Evolutionary conservation across 2,888 invertebrate genomes (phyloP).

Genomic region (Pseudococcus longispinus): DNA sequence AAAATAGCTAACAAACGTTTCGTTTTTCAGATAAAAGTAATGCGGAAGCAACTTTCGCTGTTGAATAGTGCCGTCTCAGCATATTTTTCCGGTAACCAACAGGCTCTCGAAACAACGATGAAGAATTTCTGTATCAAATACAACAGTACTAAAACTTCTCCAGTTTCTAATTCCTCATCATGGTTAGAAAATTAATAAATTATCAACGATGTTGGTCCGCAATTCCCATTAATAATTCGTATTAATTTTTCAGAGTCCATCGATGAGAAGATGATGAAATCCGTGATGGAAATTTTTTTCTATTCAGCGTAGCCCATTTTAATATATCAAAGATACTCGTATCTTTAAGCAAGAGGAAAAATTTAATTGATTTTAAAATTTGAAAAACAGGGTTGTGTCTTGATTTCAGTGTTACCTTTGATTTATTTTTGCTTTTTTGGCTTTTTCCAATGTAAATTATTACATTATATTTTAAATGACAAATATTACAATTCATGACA

Average conservation of each 20-base stretch:
- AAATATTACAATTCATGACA: not conserved
- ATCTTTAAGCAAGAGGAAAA: not conserved
- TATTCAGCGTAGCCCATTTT: not conserved
- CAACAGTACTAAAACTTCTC: slow-evolving; percentile 76
- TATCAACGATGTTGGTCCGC: not conserved
- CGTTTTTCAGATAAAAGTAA: slow-evolving; percentile 87
- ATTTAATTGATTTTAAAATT: not conserved
- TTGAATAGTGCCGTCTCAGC: slow-evolving; percentile 97
- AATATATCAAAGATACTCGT: not conserved
- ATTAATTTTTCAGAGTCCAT: not conserved
- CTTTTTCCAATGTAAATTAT: not conserved
- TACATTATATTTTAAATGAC: not conserved
- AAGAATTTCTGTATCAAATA: slow-evolving; percentile 96
- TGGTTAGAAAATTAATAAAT: slow-evolving; percentile 78
- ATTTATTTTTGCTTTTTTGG: not conserved
- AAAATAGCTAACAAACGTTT: not conserved
- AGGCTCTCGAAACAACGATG: slow-evolving; percentile 89
- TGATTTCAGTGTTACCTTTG: slow-evolving; percentile 1
- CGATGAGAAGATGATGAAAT: not conserved
- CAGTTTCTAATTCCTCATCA: slow-evolving; percentile 76
- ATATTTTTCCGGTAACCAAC: slow-evolving; percentile 96
- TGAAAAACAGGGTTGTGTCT: slow-evolving; percentile 20
- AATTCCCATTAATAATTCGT: not conserved
- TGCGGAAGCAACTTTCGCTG: slow-evolving; percentile 95
- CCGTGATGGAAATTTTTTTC: not conserved